Conservation (phyloP, 2,888 invertebrate genomes). For the Euproctis similis region DNA sequence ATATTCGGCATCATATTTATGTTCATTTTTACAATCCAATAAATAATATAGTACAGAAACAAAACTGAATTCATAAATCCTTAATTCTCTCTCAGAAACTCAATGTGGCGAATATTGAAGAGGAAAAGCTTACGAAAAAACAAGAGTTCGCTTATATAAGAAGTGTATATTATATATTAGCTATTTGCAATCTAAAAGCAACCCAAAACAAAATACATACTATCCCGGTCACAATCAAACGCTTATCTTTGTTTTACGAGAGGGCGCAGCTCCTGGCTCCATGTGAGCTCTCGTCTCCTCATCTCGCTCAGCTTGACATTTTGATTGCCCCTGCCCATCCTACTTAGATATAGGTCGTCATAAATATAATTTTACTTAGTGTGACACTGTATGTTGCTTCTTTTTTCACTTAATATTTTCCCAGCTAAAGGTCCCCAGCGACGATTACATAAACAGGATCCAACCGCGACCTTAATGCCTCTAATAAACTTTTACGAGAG, state of each 20-base stretch:
- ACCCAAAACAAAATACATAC: slow-evolving; percentile 10
- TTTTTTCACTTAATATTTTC: slow-evolving; percentile 74
- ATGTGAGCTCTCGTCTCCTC: slow-evolving; percentile 26
- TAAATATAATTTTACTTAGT: slow-evolving; percentile 59
- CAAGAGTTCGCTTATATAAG: no score
- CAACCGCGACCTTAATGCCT: slow-evolving; percentile 74
- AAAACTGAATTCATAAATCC: no score
- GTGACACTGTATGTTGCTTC: slow-evolving; percentile 63
- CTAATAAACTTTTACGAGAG: slow-evolving; percentile 75
- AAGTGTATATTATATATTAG: no score
- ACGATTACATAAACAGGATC: slow-evolving; percentile 76
- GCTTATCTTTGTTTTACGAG: slow-evolving; percentile 20
- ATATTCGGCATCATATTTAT: no score
- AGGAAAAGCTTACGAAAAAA: no score
- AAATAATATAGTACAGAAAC: no score
- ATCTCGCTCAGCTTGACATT: slow-evolving; percentile 31
- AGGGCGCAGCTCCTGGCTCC: slow-evolving; percentile 18
- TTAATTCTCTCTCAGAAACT: no score
- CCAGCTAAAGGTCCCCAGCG: slow-evolving; percentile 67
- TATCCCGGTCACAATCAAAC: slow-evolving; percentile 21
- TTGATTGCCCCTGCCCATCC: slow-evolving; percentile 32
- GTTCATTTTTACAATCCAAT: no score
- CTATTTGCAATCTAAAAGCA: slow-evolving; percentile 8
- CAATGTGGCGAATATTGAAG: no score
- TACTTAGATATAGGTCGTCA: slow-evolving; percentile 38